Percentiles rank a stretch among this genome's conserved stretches.
These are phyloP conservation scores for Mellivora capensis DNA, from an alignment of 2,113 vertebrate species.

Conservation along the genomic window DNA sequence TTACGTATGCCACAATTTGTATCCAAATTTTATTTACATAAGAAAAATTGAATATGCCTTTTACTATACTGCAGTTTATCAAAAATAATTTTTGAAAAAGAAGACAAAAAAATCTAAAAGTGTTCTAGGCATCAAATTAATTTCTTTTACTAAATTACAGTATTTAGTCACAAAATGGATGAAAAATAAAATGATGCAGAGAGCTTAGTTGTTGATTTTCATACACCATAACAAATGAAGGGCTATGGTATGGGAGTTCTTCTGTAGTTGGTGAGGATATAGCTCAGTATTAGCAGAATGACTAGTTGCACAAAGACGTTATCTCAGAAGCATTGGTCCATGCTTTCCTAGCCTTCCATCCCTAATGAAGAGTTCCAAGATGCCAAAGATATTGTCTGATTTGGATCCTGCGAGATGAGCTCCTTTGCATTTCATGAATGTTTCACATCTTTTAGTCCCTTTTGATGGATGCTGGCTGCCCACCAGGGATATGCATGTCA, in stretches of 20 bases:
- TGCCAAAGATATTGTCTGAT: background rate
- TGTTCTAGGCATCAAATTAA: background rate
- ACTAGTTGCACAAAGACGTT: accelerated
- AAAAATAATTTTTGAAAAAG: background rate
- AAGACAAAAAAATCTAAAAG: background rate
- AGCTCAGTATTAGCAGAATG: background rate
- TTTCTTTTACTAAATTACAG: background rate
- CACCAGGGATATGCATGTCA: background rate
- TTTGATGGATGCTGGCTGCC: too few relatives aligned
- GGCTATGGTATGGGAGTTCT: background rate
- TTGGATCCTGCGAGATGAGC: background rate
- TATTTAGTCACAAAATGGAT: background rate
- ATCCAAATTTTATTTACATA: background rate
- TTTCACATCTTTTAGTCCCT: background rate
- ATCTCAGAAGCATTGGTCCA: background rate
- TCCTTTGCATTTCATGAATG: background rate
- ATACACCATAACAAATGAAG: background rate
- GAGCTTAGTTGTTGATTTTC: background rate
- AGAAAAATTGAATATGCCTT: background rate
- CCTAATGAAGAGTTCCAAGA: accelerated
- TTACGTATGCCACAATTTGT: background rate
- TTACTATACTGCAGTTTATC: background rate
- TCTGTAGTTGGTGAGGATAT: background rate
- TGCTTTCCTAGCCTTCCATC: background rate
- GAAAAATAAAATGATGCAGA: background rate